Evolutionary conservation across 2,888 invertebrate species (phyloP).

Genomic region (Diarsia rubi): DNA sequence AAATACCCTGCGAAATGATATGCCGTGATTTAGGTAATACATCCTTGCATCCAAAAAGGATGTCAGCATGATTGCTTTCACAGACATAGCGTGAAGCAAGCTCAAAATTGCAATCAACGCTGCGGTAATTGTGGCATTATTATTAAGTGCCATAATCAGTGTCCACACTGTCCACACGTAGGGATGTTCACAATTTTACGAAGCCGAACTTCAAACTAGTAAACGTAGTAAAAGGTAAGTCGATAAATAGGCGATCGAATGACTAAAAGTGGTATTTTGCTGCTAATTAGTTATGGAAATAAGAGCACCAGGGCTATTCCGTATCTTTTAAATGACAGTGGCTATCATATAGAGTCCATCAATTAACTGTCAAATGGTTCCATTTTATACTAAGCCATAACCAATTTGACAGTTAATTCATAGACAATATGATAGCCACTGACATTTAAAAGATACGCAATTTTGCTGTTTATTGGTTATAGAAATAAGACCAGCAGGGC

Average conservation of each 20-base stretch:
- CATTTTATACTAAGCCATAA: too few species aligned
- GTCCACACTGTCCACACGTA: constrained; percentile 50
- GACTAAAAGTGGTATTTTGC: constrained; percentile 11
- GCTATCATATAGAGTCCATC: too few species aligned
- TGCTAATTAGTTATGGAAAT: neutral
- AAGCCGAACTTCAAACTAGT: constrained; percentile 49
- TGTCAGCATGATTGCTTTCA: constrained; percentile 74
- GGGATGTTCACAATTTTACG: constrained; percentile 55
- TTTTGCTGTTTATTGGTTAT: constrained; percentile 6
- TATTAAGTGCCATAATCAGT: constrained; percentile 66
- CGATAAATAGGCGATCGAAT: constrained; percentile 27
- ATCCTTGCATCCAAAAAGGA: constrained; percentile 37
- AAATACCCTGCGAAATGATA: constrained; percentile 23
- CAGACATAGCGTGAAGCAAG: constrained; percentile 75
- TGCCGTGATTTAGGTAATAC: constrained; percentile 35
- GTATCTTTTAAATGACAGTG: too few species aligned
- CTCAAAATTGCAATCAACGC: constrained; percentile 69
- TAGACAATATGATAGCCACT: too few species aligned
- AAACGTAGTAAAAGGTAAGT: constrained; percentile 32
- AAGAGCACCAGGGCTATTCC: too few species aligned
- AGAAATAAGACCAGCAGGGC: too few species aligned
- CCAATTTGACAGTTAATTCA: too few species aligned
- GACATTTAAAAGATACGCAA: too few species aligned
- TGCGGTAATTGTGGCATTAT: constrained; percentile 68
- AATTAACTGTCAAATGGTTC: too few species aligned